Evolutionary conservation across 2,113 vertebrate species (phyloP).

Genomic region (Phrynosoma platyrhinos): DNA sequence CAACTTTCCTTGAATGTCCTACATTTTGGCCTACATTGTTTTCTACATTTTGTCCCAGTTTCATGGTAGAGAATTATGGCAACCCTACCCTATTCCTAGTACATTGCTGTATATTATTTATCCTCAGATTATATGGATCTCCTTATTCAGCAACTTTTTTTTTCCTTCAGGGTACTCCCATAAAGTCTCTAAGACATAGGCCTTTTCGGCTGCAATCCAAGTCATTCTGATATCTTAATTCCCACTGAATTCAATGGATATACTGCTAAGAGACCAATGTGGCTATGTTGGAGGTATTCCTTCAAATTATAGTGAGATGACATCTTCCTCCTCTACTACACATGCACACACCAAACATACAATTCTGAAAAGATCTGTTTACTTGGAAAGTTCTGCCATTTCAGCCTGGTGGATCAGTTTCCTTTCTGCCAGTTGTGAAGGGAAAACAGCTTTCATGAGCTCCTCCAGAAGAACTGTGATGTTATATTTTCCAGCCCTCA

Average conservation of each 20-base stretch:
- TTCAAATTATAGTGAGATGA: background rate
- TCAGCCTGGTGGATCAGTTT: slow-evolving; percentile 83
- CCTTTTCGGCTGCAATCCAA: background rate
- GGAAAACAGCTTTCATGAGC: slow-evolving; percentile 82
- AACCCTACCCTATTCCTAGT: too few species aligned
- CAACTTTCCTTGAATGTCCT: too few species aligned
- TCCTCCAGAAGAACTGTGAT: slow-evolving; percentile 83
- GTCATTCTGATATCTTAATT: background rate
- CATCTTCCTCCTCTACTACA: background rate
- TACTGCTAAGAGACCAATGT: background rate
- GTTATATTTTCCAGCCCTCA: slow-evolving; percentile 87
- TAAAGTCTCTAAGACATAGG: background rate
- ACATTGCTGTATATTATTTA: background rate
- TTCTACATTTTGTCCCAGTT: too few species aligned
- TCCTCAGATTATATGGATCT: background rate
- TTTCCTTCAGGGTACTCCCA: background rate
- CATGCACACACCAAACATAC: background rate
- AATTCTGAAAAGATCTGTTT: slow-evolving; percentile 24
- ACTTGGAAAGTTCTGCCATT: slow-evolving; percentile 92
- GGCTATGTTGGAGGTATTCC: background rate
- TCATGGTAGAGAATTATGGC: too few species aligned
- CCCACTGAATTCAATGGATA: background rate
- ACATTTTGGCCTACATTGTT: too few species aligned
- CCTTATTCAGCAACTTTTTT: too few species aligned
- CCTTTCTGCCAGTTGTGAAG: slow-evolving; percentile 83